phyloP scores from a whole-genome alignment of 2,113 vertebrate species.

The Chamaea fasciata region DNA sequence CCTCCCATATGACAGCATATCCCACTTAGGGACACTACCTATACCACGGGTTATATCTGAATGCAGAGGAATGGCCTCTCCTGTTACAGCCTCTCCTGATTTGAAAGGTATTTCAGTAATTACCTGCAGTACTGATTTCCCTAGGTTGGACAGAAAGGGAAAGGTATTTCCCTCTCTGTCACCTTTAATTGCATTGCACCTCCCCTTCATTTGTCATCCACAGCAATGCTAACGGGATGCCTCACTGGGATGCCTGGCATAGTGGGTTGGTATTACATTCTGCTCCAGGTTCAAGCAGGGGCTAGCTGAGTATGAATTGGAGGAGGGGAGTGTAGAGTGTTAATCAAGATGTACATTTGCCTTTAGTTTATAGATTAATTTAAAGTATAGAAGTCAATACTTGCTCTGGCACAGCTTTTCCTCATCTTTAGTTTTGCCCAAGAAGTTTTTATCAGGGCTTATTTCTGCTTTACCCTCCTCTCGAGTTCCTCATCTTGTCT shows the following conservation, averaged over 20 bases:
- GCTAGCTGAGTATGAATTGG: background rate
- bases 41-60: background rate
- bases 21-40: background rate
- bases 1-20: background rate
- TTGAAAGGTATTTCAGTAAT: background rate
- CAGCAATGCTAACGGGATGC: background rate
- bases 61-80: background rate
- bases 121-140: background rate
- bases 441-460: background rate
- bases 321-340: background rate
- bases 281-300: background rate
- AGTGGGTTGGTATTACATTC: background rate
- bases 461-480: background rate
- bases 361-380: background rate
- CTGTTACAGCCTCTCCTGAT: background rate
- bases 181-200: background rate
- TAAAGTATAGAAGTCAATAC: background rate
- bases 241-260: background rate
- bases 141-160: background rate
- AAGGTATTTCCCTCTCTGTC: background rate
- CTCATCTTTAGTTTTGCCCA: background rate
- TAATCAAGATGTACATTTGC: background rate
- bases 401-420: background rate
- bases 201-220: background rate
- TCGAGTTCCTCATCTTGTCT: background rate